Percentiles rank a stretch among this genome's conserved stretches.
phyloP scores from a whole-genome alignment of 2,888 invertebrate species.

The Cactoblastis cactorum region DNA sequence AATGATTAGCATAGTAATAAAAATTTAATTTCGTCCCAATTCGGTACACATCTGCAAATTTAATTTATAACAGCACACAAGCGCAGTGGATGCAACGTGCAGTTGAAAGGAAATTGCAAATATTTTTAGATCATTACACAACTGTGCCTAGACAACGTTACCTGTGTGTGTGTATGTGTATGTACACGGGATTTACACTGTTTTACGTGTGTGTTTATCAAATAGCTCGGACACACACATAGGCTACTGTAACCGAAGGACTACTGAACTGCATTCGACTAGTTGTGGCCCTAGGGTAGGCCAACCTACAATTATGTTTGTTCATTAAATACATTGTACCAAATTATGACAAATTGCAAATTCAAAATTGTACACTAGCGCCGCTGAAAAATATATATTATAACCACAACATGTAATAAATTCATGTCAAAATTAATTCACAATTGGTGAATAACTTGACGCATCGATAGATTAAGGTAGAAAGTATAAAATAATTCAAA shows the following conservation, averaged over 20 bases:
- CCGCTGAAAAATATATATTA: neutral
- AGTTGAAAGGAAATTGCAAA: conserved; percentile 53
- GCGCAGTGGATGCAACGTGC: conserved; percentile 16
- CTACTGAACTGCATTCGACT: conserved; percentile 37
- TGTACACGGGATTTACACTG: conserved; percentile 36
- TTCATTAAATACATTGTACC: neutral
- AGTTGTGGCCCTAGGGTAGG: conserved; percentile 3
- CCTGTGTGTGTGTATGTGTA: conserved; percentile 26
- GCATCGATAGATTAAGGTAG: conserved; percentile 2
- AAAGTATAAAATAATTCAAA: neutral
- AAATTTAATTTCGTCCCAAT: neutral
- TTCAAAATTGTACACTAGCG: neutral
- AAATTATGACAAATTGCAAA: neutral
- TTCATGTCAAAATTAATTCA: neutral
- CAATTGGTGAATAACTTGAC: neutral
- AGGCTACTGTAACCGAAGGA: conserved; percentile 44
- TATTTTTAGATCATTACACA: conserved; percentile 47
- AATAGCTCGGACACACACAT: conserved; percentile 39
- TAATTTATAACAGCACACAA: conserved; percentile 1
- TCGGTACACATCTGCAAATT: conserved; percentile 1
- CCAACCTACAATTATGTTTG: neutral
- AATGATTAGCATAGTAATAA: no score
- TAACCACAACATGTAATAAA: neutral
- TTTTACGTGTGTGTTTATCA: conserved; percentile 1
- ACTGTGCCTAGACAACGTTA: conserved; percentile 35